Base-by-base conservation (phyloP, 2,797 vertebrate genomes). In the Choloepus didactylus region DNA sequence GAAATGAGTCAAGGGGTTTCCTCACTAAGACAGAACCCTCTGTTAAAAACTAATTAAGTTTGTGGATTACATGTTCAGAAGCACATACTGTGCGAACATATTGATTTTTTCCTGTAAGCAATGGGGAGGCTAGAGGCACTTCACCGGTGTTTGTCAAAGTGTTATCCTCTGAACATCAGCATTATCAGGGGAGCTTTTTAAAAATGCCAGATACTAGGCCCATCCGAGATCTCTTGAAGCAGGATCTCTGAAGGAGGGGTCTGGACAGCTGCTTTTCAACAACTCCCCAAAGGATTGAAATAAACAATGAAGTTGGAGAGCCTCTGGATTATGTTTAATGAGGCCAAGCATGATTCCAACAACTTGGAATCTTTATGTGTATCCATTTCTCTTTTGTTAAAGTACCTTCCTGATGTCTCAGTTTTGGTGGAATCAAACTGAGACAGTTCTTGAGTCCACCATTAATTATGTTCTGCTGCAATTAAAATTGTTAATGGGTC, bases 351-450 rank as follows among this genome's bases (percentile, higher is more conserved):
- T 76, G 82, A 77, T 62, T 46, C 56, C 49, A 51, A 19, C 35
- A 60, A 54, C 35, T 70, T 64, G 62, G 64, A 41, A 19, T 82
- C 60, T 91, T 60, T 80, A 38, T n/a, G 21, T 56, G 44, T 54
- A 44, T 59, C 44, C 35, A 46, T 56, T 93, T 91, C 60, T 81
- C 44, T 82, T 91, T 87, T 51, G 70, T 38, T 83, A 27, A 79
- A 59, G n/a, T 72, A 23, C 54, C 31, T 9, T 77, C 4, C 10
- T 79, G 69, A 44, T 70, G 66, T 80, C 66, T 64, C 29, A 56
- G 84, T 73, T 81, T 70, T 62, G 59, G 59, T 87, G n/a, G 62
- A 96, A 19, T 86, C 67, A 92, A 82, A 92, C 31, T 69, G 85
- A 76, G 81, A 81, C 16, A 75, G 60, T 31, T 69, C 81, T 86